phyloP scores from a whole-genome alignment of 2,888 invertebrate genomes.

The Crocallis elinguaria region DNA sequence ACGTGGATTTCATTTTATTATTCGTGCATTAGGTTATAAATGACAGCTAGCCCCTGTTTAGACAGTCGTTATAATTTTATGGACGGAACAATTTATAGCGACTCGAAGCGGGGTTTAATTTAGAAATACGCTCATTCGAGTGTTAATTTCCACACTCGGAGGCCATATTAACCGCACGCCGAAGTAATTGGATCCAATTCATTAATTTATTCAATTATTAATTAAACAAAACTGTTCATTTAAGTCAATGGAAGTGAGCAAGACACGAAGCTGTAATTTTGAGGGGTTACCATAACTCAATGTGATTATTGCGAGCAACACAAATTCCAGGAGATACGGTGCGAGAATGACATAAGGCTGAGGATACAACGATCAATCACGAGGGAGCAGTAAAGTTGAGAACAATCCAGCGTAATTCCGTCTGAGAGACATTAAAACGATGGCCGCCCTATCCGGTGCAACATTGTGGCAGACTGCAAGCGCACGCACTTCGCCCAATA shows the following conservation, averaged over 20 bases:
- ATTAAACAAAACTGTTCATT: constrained; percentile 27
- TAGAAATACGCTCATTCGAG: constrained; percentile 74
- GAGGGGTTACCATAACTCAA: constrained; percentile 75
- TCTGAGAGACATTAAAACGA: constrained; percentile 83
- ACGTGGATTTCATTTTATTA: constrained; percentile 52
- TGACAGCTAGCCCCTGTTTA: constrained; percentile 79
- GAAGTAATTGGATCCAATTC: constrained; percentile 23
- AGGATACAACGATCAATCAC: constrained; percentile 84
- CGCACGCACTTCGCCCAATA: constrained; percentile 46
- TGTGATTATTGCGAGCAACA: constrained; percentile 76
- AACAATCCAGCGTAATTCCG: constrained; percentile 85
- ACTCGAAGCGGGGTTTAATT: constrained; percentile 70
- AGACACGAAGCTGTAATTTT: constrained; percentile 57
- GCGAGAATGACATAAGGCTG: constrained; percentile 82
- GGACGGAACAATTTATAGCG: constrained; percentile 77
- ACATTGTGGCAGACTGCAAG: constrained; percentile 67
- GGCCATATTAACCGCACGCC: constrained; percentile 33
- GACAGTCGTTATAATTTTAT: constrained; percentile 80
- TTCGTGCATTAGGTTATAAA: constrained; percentile 71
- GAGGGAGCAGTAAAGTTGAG: constrained; percentile 81
- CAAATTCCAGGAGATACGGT: constrained; percentile 77
- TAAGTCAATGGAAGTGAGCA: constrained; percentile 32
- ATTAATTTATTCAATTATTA: constrained; percentile 29
- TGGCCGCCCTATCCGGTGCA: constrained; percentile 84
- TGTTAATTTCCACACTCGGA: constrained; percentile 74